A percentile compares a stretch with the other conserved stretches of the same genome.
These are phyloP conservation scores for Callitettix versicolor DNA, from an alignment of 1,140 invertebrate genomes.

Conservation along the genomic window DNA sequence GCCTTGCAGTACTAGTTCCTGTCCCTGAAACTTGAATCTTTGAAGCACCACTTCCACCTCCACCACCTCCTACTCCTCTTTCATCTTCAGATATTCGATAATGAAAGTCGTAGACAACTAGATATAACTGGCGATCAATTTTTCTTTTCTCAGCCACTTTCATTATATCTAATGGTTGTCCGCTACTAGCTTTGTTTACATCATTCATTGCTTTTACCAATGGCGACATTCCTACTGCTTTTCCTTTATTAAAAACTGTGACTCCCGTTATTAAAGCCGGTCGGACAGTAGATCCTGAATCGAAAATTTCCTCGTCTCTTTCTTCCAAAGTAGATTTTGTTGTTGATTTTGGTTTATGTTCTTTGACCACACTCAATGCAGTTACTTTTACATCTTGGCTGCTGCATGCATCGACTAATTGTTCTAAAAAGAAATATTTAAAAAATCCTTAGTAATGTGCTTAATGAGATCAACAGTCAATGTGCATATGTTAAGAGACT, in stretches of 20 bases:
- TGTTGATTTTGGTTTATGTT: neutral
- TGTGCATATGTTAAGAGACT: no score
- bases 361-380: conserved; percentile 37
- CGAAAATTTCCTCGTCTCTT: no score
- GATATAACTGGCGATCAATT: conserved; percentile 33
- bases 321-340: no score
- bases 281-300: neutral
- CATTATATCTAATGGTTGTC: conserved; percentile 34
- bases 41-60: conserved; percentile 37
- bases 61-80: conserved; percentile 27
- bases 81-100: conserved; percentile 30
- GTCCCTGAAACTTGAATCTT: conserved; percentile 37
- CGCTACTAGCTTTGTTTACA: conserved; percentile 42
- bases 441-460: no score
- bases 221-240: conserved; percentile 36
- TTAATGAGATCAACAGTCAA: no score
- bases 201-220: conserved; percentile 46
- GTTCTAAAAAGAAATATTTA: neutral
- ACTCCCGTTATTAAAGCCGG: conserved; percentile 6
- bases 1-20: conserved; percentile 37
- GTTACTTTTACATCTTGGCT: conserved; percentile 34
- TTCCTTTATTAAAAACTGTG: conserved; percentile 19
- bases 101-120: conserved; percentile 46
- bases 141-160: conserved; percentile 22
- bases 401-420: neutral